Base-by-base conservation (phyloP, 2,888 invertebrate species). In the Parascotia fuliginaria region DNA sequence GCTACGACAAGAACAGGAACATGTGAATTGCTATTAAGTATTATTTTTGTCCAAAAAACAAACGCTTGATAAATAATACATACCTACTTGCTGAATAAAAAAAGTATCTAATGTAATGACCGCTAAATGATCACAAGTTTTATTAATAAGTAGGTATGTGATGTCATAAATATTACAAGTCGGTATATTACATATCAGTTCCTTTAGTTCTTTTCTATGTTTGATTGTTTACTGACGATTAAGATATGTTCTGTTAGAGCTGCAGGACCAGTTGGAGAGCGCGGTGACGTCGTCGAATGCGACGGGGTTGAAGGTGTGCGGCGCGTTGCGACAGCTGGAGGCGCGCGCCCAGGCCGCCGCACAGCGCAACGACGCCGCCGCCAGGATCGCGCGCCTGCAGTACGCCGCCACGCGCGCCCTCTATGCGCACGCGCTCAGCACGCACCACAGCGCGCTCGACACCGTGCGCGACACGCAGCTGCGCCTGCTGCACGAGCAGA, bases 211-310 rank as follows among this genome's bases (percentile, higher is more conserved):
- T n/a, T n/a, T n/a, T n/a, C n/a, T n/a, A n/a, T n/a, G n/a, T n/a
- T n/a, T n/a, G n/a, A n/a, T n/a, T n/a, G n/a, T n/a, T n/a, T n/a
- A n/a, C n/a, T n/a, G n/a, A n/a, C n/a, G n/a, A n/a, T n/a, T 9
- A 9, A 9, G 27, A 3, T 29, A 0, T 19, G 19, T 19, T 12
- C 2, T 5, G 2, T 13, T 79, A 95, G 95, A 92, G 44, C 82
- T 94, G 72, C 94, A 94, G 81, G 90, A 93, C 57, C 94, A 94
- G 77, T 77, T 95, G 77, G 95, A 95, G 59, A 83, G 83, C 22
- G 86, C 93, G 60, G 93, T 93, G 64, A 90, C 91, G 58, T 85
- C 87, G 33, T 92, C 93, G 54, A 89, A 92, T 68, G 92, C 87
- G 42, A 82, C 89, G 1, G 93, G 93, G 5, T 81, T 89, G 53